Evolutionary conservation across 1,140 invertebrate species (phyloP).

Genomic region (Drosophila arizonae): DNA sequence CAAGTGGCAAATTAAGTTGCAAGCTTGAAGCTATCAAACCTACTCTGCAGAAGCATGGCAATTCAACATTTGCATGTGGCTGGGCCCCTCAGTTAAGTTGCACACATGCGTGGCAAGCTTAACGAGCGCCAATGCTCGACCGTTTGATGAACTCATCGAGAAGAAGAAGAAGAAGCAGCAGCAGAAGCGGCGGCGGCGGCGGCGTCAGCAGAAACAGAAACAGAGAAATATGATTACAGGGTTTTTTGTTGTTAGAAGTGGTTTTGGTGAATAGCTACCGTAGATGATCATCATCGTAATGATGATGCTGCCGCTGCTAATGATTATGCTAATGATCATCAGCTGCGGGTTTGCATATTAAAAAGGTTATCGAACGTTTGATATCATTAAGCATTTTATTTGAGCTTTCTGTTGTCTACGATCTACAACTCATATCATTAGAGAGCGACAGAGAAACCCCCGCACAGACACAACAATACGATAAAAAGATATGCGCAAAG

Average conservation of each 20-base stretch:
- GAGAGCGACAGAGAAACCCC: conserved; percentile 26
- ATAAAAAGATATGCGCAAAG: conserved; percentile 46
- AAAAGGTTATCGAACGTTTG: conserved; percentile 82
- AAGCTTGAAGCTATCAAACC: no score
- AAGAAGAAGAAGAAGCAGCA: conserved; percentile 23
- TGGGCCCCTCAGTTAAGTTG: conserved; percentile 9
- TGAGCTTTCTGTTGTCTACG: conserved; percentile 46
- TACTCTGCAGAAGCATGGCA: background rate
- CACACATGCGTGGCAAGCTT: conserved; percentile 40
- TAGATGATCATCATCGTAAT: conserved; percentile 41
- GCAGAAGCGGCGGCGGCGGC: background rate
- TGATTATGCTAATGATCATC: conserved; percentile 44
- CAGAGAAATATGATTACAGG: conserved; percentile 38
- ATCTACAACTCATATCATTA: conserved; percentile 47
- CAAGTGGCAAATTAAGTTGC: no score
- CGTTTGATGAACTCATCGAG: conserved; percentile 77
- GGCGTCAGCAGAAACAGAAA: conserved; percentile 8
- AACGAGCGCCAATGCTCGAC: conserved; percentile 60
- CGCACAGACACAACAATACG: conserved; percentile 27
- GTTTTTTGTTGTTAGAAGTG: background rate
- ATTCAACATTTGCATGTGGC: background rate
- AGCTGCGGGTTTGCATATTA: conserved; percentile 72
- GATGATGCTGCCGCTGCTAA: conserved; percentile 59
- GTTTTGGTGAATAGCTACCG: conserved; percentile 57
- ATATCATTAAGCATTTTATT: conserved; percentile 78